Percentiles rank a stretch among this genome's conserved stretches.
phyloP scores from a whole-genome alignment of 92 coral and sea anemone species.

The Desmophyllum pertusum region DNA sequence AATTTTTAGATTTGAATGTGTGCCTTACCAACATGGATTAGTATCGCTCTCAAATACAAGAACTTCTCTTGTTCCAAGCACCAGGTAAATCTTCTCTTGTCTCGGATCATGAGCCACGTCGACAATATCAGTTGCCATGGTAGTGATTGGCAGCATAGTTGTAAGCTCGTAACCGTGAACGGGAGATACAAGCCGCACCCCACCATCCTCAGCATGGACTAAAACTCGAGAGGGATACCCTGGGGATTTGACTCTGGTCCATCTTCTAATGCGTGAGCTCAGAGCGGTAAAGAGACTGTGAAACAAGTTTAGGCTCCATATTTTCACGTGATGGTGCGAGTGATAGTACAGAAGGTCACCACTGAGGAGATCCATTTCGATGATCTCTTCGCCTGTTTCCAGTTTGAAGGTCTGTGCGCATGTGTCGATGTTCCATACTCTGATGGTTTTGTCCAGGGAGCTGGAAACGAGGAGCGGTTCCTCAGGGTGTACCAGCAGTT shows the following conservation, averaged over 20 bases:
- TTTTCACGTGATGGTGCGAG: conserved; percentile 80
- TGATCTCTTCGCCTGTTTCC: conserved; percentile 89
- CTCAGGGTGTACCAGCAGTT: conserved; percentile 73
- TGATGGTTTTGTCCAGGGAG: conserved; percentile 91
- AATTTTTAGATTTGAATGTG: too few relatives aligned
- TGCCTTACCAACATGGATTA: conserved; percentile 93
- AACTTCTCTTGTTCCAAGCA: conserved; percentile 75
- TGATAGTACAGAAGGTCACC: conserved; percentile 71
- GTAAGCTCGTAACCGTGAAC: conserved; percentile 87
- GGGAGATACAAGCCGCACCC: conserved; percentile 92
- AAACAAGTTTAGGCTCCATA: conserved; percentile 89
- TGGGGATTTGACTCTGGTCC: conserved; percentile 70
- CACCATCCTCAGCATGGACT: conserved; percentile 88
- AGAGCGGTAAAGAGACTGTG: conserved; percentile 88
- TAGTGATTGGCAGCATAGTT: conserved; percentile 85
- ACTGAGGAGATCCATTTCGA: conserved; percentile 82
- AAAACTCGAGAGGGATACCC: conserved; percentile 85
- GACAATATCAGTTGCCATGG: conserved; percentile 65
- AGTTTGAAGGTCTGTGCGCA: conserved; percentile 87
- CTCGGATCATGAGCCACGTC: conserved; percentile 92
- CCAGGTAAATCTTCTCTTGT: conserved; percentile 83
- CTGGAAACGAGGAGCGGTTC: conserved; percentile 89
- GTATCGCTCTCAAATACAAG: conserved; percentile 89
- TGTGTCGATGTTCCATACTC: conserved; percentile 95
- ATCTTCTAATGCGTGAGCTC: conserved; percentile 75